phyloP scores from a whole-genome alignment of 2,888 invertebrate genomes.

The Oligia fasciuncula region DNA sequence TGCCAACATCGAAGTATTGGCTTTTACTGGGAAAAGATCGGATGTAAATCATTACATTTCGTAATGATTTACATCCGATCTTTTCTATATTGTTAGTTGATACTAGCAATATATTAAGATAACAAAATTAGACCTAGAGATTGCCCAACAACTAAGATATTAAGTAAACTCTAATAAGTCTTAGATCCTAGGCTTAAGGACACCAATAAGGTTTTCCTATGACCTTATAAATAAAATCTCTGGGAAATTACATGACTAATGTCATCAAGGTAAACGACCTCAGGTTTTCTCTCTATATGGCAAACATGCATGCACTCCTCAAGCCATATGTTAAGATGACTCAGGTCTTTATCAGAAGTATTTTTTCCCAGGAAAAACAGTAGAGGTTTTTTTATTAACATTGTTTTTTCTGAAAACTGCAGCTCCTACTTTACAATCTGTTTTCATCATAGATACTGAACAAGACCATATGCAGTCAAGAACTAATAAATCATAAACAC shows the following conservation, averaged over 20 bases:
- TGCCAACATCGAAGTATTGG: conserved; percentile 50
- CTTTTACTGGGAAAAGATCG: conserved; percentile 23
- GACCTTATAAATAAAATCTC: background rate
- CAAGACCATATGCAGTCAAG: conserved; percentile 30
- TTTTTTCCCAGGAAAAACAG: conserved; percentile 10
- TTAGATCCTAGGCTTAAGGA: background rate
- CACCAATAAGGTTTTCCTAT: background rate
- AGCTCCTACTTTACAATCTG: background rate
- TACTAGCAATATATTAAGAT: background rate
- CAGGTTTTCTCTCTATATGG: conserved; percentile 17
- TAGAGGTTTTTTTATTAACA: background rate
- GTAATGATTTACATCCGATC: too few relatives aligned
- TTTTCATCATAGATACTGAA: conserved; percentile 8
- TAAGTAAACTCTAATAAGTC: background rate
- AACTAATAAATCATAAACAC: conserved; percentile 68
- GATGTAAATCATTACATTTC: conserved; percentile 29
- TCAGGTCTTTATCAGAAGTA: conserved; percentile 3
- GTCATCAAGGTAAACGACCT: conserved; percentile 27
- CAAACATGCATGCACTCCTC: conserved; percentile 1
- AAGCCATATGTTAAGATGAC: conserved; percentile 24
- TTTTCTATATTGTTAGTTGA: background rate
- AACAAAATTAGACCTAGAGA: background rate
- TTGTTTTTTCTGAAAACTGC: background rate
- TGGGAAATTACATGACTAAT: conserved; percentile 24
- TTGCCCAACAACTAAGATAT: background rate